Percentiles rank a stretch among this genome's conserved stretches.
phyloP scores from a whole-genome alignment of 1,140 invertebrate genomes.

The Drosophila takahashii region DNA sequence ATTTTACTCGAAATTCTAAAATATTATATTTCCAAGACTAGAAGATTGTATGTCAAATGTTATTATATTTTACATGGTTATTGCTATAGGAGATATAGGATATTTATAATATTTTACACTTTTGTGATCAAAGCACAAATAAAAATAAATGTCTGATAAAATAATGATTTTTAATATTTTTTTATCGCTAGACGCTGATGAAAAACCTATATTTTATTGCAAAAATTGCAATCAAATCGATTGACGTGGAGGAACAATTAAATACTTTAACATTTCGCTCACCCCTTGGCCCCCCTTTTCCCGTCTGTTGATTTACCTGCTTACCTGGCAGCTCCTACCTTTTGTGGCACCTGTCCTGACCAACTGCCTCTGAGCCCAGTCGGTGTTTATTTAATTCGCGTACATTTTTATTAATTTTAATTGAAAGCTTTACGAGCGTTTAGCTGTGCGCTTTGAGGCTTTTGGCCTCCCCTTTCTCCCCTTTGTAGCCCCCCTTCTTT shows the following conservation, averaged over 20 bases:
- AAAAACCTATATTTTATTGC: background rate
- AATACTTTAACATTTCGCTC: background rate
- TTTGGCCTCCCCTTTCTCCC: background rate
- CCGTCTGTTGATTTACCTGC: background rate
- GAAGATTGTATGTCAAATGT: too few species aligned
- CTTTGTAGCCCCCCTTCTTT: background rate
- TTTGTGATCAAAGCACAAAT: too few species aligned
- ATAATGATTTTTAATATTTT: too few species aligned
- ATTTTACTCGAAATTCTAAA: too few species aligned
- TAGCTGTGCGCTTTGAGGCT: constrained; percentile 38
- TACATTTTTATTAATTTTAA: constrained; percentile 83
- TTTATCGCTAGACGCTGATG: too few species aligned
- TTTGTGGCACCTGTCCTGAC: constrained; percentile 8
- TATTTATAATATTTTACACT: too few species aligned
- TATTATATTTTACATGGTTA: too few species aligned
- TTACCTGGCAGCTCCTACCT: constrained; percentile 6
- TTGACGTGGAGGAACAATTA: background rate
- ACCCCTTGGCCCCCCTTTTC: background rate
- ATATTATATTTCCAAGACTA: too few species aligned
- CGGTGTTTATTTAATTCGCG: constrained; percentile 78
- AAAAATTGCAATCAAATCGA: background rate
- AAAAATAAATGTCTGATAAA: too few species aligned
- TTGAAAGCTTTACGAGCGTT: constrained; percentile 81
- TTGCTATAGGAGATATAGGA: too few species aligned
- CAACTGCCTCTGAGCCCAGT: constrained; percentile 1